Evolutionary conservation across 2,113 vertebrate genomes (phyloP).

Genomic region (Vidua macroura): DNA sequence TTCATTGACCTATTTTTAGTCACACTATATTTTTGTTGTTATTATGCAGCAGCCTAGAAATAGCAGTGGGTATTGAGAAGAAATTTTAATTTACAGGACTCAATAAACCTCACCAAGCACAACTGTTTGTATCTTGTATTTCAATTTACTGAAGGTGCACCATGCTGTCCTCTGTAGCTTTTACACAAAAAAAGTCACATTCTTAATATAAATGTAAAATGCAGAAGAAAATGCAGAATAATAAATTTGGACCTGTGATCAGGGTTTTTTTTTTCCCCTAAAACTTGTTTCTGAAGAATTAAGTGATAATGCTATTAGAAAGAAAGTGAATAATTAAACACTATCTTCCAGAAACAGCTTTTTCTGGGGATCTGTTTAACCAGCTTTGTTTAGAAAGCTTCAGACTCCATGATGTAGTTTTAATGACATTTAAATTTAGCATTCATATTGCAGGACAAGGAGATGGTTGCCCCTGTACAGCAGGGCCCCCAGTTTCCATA

Average conservation of each 20-base stretch:
- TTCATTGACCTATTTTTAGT: background rate
- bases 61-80: background rate
- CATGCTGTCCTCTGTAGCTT: background rate
- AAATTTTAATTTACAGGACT: background rate
- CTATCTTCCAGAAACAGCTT: background rate
- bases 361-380: background rate
- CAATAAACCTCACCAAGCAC: background rate
- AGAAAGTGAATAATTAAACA: background rate
- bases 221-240: background rate
- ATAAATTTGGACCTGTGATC: background rate
- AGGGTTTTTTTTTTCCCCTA: background rate
- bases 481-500: background rate
- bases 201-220: background rate
- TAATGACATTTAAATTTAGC: slow-evolving; percentile 49
- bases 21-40: background rate
- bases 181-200: background rate
- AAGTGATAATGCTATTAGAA: background rate
- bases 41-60: background rate
- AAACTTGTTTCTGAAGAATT: background rate
- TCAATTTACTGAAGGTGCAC: background rate
- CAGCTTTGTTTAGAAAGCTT: slow-evolving; percentile 23
- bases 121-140: background rate
- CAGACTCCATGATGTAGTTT: background rate
- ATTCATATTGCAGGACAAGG: background rate
- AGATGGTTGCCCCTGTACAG: background rate